phyloP scores from a whole-genome alignment of 2,797 vertebrate species.

The Danio kyathit region DNA sequence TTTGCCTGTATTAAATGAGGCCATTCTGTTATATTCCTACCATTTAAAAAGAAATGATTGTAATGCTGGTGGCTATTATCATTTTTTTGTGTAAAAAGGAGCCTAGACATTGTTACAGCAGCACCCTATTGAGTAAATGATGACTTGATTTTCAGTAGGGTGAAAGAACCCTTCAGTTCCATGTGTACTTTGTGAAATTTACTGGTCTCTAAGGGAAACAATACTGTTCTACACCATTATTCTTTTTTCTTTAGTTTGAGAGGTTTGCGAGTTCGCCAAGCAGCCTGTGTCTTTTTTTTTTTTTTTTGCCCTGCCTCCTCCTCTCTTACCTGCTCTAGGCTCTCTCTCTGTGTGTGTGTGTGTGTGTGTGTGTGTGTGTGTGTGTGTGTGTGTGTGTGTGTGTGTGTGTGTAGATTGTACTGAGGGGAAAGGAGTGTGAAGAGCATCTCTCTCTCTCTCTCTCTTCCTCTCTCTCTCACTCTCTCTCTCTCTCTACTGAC shows the following conservation, averaged over 20 bases:
- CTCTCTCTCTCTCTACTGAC: conserved; percentile 53
- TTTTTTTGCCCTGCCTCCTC: conserved; percentile 46
- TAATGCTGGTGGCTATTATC: too few relatives aligned
- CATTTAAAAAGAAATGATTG: too few relatives aligned
- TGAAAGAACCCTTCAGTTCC: too few relatives aligned
- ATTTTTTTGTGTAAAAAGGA: too few relatives aligned
- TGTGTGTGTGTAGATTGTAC: conserved; percentile 54
- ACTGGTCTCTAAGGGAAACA: too few relatives aligned
- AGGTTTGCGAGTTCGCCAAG: conserved; percentile 60
- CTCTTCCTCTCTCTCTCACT: conserved; percentile 47
- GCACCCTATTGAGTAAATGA: too few relatives aligned
- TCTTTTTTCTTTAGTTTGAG: conserved; percentile 59
- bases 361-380: conserved; percentile 52
- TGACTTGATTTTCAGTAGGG: too few relatives aligned
- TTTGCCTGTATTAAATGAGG: too few relatives aligned
- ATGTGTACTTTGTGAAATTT: too few relatives aligned
- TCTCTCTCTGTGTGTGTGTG: conserved; percentile 38
- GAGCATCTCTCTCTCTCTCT: conserved; percentile 49
- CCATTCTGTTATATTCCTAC: too few relatives aligned
- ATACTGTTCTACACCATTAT: too few relatives aligned
- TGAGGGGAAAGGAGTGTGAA: conserved; percentile 52
- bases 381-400: conserved; percentile 46
- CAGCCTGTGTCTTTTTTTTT: not conserved
- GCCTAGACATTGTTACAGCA: too few relatives aligned
- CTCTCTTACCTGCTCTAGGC: conserved; percentile 52